Base-by-base conservation (phyloP, 2,797 vertebrate genomes). In the Alfaro cultratus region DNA sequence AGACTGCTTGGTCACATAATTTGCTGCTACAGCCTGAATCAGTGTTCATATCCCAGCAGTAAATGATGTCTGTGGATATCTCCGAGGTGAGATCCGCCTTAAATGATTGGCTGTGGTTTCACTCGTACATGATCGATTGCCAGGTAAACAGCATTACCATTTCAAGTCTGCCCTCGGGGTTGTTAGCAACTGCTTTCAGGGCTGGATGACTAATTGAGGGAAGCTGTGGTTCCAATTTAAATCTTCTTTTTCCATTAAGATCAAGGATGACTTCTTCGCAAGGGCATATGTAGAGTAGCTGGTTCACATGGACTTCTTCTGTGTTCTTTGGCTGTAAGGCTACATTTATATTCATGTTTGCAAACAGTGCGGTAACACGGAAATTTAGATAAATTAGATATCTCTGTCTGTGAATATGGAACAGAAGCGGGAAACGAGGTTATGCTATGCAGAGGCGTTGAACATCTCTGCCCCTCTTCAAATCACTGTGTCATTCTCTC, bases 401-500 rank as follows among this genome's bases (percentile, higher is more conserved):
- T 75, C 21, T 81, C 51, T 78, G 70, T 29, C 11, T 80, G 53
- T 1, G 36, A 86, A 70, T 76, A 43, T 73, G 76, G 70, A 77
- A 60, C 83, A 81, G 74, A 85, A 83, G 55, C 43, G 46, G 70
- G 74, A 89, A 89, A 89, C 87, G 67, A 80, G 85, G 89, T 87
- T 88, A 80, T 83, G 80, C 68, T 82, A 29, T 81, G 88, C 86
- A 84, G 83, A 90, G 86, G 85, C 75, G 26, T 81, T 51, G 46
- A 87, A 81, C 77, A 86, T 86, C 80, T 83, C 86, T 88, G 77
- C 81, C 51, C 82, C 85, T 75, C 87, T 88, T 90, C 76, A 91
- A 93, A 93, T 91, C 89, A 86, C 89, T 86, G 89, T 89, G 88
- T 92, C 91, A 91, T 86, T 87, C 89, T 87, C 85, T 83, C 81